A percentile compares a stretch with the other conserved stretches of the same genome.
phyloP scores from a whole-genome alignment of 2,113 vertebrate genomes.

The Varanus komodoensis region DNA sequence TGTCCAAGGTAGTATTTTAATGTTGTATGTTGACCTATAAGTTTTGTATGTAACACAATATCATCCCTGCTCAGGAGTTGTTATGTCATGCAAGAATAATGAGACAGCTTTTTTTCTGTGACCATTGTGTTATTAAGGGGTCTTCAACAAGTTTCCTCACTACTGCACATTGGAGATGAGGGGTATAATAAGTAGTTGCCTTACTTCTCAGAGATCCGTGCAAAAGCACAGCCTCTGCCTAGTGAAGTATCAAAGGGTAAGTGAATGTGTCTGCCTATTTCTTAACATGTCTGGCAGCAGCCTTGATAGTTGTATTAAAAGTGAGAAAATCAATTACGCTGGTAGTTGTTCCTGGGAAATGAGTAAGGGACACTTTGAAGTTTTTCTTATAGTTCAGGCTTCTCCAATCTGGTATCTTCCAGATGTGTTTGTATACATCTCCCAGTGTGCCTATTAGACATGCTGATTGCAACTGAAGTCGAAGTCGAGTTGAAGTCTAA shows the following conservation, averaged over 20 bases:
- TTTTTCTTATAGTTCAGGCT: not conserved
- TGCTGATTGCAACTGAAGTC: not conserved
- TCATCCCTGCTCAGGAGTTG: not conserved
- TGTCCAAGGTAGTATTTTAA: slow-evolving; percentile 84
- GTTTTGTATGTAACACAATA: not conserved
- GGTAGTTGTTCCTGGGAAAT: not conserved
- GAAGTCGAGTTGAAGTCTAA: not conserved
- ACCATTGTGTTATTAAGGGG: not conserved
- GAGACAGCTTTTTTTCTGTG: not conserved
- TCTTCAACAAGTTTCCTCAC: not conserved
- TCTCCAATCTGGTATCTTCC: not conserved
- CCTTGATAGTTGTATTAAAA: not conserved
- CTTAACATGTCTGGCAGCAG: not conserved
- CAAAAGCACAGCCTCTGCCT: not conserved
- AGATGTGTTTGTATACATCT: not conserved
- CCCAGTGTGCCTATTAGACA: no score
- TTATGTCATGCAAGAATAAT: not conserved
- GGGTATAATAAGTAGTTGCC: not conserved
- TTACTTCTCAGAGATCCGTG: not conserved
- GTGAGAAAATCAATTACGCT: not conserved
- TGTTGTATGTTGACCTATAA: not conserved
- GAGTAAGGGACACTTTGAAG: not conserved
- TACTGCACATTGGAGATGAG: not conserved
- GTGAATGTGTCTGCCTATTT: not conserved
- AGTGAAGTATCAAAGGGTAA: not conserved